Evolutionary conservation across 2,797 vertebrate species (phyloP), one percentile per base, ranked within the genome.

Genomic region (Catamblyrhynchus diadema): DNA sequence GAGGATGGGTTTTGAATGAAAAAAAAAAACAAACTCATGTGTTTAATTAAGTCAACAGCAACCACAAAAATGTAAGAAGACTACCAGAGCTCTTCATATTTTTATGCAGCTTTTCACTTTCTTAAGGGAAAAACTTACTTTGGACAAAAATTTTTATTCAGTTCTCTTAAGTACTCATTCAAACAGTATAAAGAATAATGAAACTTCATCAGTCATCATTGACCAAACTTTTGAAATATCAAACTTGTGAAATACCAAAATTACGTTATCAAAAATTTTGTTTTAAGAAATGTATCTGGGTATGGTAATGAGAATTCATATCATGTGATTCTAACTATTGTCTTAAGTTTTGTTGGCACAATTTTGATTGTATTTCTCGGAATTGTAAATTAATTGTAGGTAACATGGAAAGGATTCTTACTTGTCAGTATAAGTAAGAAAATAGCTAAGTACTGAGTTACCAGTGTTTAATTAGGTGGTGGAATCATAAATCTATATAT

Each of bases 271-370:
- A 67, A 20, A 2, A 28, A 37, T 45, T 59, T 62, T 78, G 5
- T n/a, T 32, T 42, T 54, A 66, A 44, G 51, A 65, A 51, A 65
- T 47, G 3, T 67, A 37, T 78, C 22, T 70, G 37, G 19, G 41
- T 74, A 37, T 48, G 37, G 42, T 20, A 3, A 3, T 74, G 19
- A 56, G 32, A 45, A 56, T 0, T 0, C 10, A 2, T 59, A 9
- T 28, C 0, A 0, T 75, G 30, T 62, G 32, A 44, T 47, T 86
- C 24, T 56, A 41, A 59, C n/a, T 47, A 25, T 5, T 50, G 6
- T 35, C 15, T 30, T 16, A 7, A 18, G 19, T 79, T 84, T 79
- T 74, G 23, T 27, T 61, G 30, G 28, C 11, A 3, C 41, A 65
- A 12, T 67, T 65, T 74, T 87, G 22, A 24, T 62, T 81, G 6